Percentiles rank a stretch among this genome's conserved stretches.
phyloP scores from a whole-genome alignment of 2,888 invertebrate genomes.

The Cephus pulcher region DNA sequence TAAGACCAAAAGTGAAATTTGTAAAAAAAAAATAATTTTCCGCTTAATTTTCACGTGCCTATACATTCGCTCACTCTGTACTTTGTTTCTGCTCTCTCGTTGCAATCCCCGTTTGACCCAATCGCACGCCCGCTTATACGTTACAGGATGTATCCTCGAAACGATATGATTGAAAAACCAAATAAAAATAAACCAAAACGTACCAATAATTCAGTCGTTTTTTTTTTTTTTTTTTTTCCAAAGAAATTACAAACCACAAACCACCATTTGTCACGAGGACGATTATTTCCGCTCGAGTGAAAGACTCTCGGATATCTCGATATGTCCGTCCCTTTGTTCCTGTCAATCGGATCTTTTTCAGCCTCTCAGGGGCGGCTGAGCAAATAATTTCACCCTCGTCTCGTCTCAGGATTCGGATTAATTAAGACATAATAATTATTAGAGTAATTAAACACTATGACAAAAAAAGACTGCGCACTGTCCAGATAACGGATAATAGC shows the following conservation, averaged over 20 bases:
- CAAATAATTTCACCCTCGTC: background rate
- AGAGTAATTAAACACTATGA: slow-evolving; percentile 1
- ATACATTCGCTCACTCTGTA: background rate
- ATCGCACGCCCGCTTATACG: background rate
- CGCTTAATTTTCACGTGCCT: background rate
- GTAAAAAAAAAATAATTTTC: too few relatives aligned
- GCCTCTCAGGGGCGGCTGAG: background rate
- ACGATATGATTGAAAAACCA: slow-evolving; percentile 2
- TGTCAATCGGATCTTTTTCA: background rate
- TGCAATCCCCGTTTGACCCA: background rate
- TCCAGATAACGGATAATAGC: slow-evolving; percentile 18
- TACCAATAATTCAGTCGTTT: background rate
- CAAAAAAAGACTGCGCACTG: slow-evolving; percentile 14
- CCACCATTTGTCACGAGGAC: background rate
- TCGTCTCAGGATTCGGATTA: slow-evolving; percentile 3
- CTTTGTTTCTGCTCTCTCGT: background rate
- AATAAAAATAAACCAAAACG: slow-evolving; percentile 12
- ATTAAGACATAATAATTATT: background rate
- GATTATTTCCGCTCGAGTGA: background rate
- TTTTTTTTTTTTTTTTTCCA: background rate
- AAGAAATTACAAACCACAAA: background rate
- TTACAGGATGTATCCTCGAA: background rate
- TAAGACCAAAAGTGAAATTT: too few relatives aligned
- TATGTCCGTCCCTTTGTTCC: background rate
- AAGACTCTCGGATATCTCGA: background rate